A percentile compares a stretch with the other conserved stretches of the same genome.
Conservation (phyloP, 2,888 invertebrate species). For the Pheosia gnoma region DNA sequence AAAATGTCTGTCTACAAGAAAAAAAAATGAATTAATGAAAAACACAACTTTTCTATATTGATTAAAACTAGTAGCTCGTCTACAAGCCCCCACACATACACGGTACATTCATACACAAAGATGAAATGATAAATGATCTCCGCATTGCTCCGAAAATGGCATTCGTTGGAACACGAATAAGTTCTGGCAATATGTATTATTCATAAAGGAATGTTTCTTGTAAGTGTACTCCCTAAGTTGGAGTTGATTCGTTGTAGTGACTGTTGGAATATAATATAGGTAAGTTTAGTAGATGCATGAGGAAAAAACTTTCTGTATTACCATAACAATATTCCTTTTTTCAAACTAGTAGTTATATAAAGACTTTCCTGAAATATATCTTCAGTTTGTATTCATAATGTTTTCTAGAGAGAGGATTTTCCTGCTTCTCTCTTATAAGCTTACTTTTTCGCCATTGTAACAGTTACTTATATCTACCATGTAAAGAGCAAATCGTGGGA, state of each 20-base stretch:
- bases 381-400: neutral
- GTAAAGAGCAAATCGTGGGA: too few relatives aligned
- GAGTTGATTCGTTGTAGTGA: conserved; percentile 4
- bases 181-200: conserved; percentile 75
- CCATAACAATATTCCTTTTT: neutral
- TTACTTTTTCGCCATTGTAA: neutral
- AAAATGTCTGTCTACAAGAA: too few relatives aligned
- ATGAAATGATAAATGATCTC: conserved; percentile 55
- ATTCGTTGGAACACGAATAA: conserved; percentile 29
- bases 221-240: conserved; percentile 7
- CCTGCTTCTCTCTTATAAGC: neutral
- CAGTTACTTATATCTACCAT: too few relatives aligned
- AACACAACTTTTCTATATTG: neutral
- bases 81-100: neutral
- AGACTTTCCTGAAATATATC: neutral
- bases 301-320: too few relatives aligned
- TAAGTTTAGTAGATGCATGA: too few relatives aligned
- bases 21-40: too few relatives aligned
- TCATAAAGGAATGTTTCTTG: conserved; percentile 46
- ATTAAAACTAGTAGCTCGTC: neutral
- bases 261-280: neutral
- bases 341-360: too few relatives aligned
- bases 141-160: conserved; percentile 61
- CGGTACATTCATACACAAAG: conserved; percentile 28
- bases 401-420: neutral